phyloP scores from a whole-genome alignment of 1,140 invertebrate species.

The Panulirus ornatus region DNA sequence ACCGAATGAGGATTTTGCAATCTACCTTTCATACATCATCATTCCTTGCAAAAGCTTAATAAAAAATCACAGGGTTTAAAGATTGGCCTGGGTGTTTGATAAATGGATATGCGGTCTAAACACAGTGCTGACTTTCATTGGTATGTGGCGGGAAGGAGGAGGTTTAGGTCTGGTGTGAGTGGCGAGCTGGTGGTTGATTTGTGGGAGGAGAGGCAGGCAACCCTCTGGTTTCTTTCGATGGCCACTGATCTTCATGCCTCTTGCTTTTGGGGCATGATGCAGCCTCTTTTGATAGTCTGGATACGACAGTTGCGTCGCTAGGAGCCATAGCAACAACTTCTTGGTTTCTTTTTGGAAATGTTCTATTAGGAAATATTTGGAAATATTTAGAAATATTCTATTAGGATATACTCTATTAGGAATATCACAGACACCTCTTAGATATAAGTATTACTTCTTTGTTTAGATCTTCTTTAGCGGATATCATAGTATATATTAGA shows the following conservation, averaged over 20 bases:
- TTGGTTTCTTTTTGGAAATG: too few species aligned
- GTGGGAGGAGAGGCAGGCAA: not conserved
- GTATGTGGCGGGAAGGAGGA: not conserved
- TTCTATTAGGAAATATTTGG: too few species aligned
- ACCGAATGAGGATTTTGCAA: not conserved
- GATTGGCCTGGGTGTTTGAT: constrained; percentile 32
- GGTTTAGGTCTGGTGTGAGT: not conserved
- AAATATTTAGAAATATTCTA: too few species aligned
- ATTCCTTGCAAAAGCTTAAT: not conserved
- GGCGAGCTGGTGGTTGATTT: not conserved
- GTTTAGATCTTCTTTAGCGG: too few species aligned
- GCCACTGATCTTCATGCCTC: not conserved
- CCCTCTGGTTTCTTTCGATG: not conserved
- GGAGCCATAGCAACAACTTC: too few species aligned
- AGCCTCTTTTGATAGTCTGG: constrained; percentile 7
- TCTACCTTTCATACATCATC: constrained; percentile 12
- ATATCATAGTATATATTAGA: too few species aligned
- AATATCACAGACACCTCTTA: too few species aligned
- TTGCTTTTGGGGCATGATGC: not conserved
- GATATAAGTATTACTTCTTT: too few species aligned
- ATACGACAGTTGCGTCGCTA: constrained; percentile 1
- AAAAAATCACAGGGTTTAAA: constrained; percentile 1
- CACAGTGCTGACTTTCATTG: constrained; percentile 3
- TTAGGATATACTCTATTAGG: too few species aligned
- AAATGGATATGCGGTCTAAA: constrained; percentile 4